Evolutionary conservation across 2,888 invertebrate genomes (phyloP).

Genomic region (Quadroppia sp.): DNA sequence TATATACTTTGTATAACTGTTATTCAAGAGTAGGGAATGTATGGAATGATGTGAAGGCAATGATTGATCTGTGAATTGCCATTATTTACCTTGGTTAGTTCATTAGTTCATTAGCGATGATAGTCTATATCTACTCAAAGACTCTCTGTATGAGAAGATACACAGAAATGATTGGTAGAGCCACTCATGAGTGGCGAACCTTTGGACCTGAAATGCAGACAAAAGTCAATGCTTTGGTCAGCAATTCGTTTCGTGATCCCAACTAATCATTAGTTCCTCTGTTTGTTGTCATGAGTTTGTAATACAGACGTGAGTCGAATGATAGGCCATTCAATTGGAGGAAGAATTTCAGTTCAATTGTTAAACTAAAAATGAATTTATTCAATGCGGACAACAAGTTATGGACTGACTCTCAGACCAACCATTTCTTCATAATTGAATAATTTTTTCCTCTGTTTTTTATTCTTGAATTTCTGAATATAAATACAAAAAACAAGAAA

Average conservation of each 20-base stretch:
- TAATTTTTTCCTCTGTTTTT: slow-evolving; percentile 11
- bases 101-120: too few relatives aligned
- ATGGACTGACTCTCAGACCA: neutral
- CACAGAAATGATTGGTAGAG: neutral
- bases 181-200: slow-evolving; percentile 10
- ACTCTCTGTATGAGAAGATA: neutral
- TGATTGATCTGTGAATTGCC: slow-evolving; percentile 26
- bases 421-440: slow-evolving; percentile 18
- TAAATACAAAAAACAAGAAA: neutral
- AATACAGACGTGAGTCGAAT: slow-evolving; percentile 26
- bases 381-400: slow-evolving; percentile 12
- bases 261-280: slow-evolving; percentile 26
- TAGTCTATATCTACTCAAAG: neutral
- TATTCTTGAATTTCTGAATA: neutral
- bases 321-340: slow-evolving; percentile 2
- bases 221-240: slow-evolving; percentile 26
- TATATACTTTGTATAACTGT: too few relatives aligned
- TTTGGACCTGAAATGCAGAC: slow-evolving; percentile 17
- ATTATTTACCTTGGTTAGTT: slow-evolving; percentile 26
- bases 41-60: neutral
- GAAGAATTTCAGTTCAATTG: neutral
- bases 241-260: slow-evolving; percentile 15
- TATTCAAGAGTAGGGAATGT: neutral
- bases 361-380: slow-evolving; percentile 18
- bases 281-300: slow-evolving; percentile 29